Evolutionary conservation across 2,113 vertebrate genomes (phyloP).

Genomic region (Agapornis roseicollis): DNA sequence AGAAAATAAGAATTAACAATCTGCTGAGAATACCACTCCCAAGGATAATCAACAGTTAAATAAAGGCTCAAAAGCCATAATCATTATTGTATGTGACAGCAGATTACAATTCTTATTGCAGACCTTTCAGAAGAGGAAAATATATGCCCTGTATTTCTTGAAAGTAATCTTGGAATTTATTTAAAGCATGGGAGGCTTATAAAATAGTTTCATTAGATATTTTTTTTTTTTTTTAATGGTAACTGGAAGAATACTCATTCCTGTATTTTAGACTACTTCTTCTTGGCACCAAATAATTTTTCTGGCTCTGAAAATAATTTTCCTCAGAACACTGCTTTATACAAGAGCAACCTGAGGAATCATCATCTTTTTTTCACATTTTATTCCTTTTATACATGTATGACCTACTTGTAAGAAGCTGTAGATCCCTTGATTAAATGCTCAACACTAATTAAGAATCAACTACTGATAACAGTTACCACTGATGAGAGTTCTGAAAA

Average conservation of each 20-base stretch:
- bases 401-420: background rate
- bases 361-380: background rate
- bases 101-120: background rate
- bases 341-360: background rate
- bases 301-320: background rate
- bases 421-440: background rate
- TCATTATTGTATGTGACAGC: background rate
- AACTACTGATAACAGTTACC: background rate
- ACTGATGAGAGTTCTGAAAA: background rate
- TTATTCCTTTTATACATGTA: background rate
- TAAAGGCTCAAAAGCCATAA: background rate
- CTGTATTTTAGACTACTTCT: background rate
- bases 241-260: background rate
- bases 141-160: background rate
- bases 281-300: background rate
- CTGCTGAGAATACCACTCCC: background rate
- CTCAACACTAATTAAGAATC: background rate
- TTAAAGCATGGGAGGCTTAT: background rate
- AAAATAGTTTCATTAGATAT: background rate
- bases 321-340: background rate
- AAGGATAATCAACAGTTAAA: background rate
- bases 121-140: background rate
- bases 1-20: background rate
- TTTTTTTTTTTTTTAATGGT: background rate
- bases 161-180: background rate